Conservation (phyloP, 35 echinoderm and acorn worm genomes). For the Apostichopus californicus region DNA sequence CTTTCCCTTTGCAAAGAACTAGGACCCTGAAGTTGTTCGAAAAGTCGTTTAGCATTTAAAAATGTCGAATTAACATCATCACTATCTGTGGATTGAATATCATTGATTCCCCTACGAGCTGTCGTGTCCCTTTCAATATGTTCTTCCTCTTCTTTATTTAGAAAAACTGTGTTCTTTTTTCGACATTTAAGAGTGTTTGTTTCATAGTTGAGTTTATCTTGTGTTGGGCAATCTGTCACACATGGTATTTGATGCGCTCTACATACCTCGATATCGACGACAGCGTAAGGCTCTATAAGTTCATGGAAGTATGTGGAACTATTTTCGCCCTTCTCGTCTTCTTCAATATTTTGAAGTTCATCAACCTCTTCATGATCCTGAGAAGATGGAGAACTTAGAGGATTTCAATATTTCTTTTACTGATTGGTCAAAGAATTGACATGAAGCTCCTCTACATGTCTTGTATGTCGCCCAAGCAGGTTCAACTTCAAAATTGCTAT, state of each 20-base stretch:
- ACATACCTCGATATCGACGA: neutral
- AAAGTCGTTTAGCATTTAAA: slow-evolving; percentile 16
- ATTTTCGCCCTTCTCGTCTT: neutral
- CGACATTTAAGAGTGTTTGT: neutral
- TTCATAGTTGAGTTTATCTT: neutral
- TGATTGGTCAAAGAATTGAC: neutral
- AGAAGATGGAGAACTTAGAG: neutral
- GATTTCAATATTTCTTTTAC: neutral
- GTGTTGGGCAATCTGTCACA: neutral
- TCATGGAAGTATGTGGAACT: neutral
- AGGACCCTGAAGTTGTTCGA: neutral
- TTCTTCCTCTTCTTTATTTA: neutral
- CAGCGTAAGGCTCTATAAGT: neutral
- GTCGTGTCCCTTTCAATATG: neutral
- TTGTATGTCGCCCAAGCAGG: neutral
- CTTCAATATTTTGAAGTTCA: no score
- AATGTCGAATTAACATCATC: neutral
- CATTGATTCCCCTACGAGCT: neutral
- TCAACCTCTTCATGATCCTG: neutral
- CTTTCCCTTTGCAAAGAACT: neutral
- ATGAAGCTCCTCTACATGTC: neutral
- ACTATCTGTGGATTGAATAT: neutral
- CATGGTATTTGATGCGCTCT: neutral
- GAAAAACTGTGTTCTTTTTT: neutral
- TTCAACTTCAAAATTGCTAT: neutral